These are phyloP conservation scores for Etia nguti DNA, from an alignment of 2,113 vertebrate species.

Conservation along the genomic window DNA sequence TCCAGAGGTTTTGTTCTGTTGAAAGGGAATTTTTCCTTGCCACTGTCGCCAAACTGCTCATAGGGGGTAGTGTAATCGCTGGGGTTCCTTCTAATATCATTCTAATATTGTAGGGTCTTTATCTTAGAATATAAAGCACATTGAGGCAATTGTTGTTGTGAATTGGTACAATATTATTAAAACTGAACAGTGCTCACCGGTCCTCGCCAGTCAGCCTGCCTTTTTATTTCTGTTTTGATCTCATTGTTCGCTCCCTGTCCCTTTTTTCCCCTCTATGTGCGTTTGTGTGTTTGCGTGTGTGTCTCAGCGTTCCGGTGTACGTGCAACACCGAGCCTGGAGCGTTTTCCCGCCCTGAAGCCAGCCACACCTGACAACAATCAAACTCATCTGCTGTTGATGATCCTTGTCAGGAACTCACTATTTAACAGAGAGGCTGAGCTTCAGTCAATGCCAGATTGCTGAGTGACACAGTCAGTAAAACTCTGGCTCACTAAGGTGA, in stretches of 20 bases:
- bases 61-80: not conserved
- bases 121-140: not conserved
- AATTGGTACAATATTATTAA: not conserved
- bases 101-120: not conserved
- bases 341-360: not conserved
- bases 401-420: not conserved
- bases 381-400: not conserved
- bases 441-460: fast-evolving
- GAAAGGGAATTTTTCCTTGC: not conserved
- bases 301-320: not conserved
- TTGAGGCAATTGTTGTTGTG: not conserved
- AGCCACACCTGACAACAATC: not conserved
- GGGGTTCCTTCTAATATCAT: not conserved
- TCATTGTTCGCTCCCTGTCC: not conserved
- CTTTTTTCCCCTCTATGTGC: not conserved
- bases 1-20: not conserved
- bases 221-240: not conserved
- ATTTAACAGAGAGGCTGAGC: not conserved
- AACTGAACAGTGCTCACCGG: not conserved
- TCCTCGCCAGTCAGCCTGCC: not conserved
- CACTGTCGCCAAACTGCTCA: not conserved
- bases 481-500: not conserved
- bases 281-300: not conserved
- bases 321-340: not conserved
- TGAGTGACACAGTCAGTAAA: not conserved